These are phyloP conservation scores for Eulithis prunata DNA, from an alignment of 2,888 invertebrate genomes.

Conservation along the genomic window DNA sequence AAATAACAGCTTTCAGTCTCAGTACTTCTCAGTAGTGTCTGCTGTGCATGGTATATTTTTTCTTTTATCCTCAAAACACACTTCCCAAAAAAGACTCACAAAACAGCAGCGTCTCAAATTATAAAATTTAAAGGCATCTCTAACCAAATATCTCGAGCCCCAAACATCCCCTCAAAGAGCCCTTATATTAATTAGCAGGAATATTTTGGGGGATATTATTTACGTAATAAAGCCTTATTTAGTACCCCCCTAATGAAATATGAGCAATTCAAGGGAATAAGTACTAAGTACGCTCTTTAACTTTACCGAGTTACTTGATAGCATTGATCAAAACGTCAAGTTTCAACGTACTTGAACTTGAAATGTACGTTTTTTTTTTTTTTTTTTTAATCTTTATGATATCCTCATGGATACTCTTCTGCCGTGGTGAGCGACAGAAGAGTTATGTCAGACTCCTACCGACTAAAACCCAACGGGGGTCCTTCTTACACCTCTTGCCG, in stretches of 20 bases:
- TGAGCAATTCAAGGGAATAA: conserved; percentile 76
- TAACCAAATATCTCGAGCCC: conserved; percentile 39
- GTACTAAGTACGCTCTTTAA: conserved; percentile 64
- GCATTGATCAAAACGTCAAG: not conserved
- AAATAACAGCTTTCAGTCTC: no score
- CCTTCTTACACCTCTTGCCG: no score
- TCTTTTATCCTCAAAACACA: not conserved
- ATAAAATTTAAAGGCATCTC: conserved; percentile 29
- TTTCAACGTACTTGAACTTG: no score
- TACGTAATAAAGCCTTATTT: conserved; percentile 82
- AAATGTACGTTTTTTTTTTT: no score
- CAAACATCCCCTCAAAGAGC: conserved; percentile 59
- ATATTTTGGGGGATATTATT: conserved; percentile 82
- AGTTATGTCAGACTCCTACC: no score
- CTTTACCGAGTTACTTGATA: conserved; percentile 46
- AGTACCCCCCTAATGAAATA: conserved; percentile 78
- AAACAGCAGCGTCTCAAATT: conserved; percentile 15
- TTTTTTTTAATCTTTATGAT: no score
- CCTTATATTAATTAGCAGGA: conserved; percentile 81
- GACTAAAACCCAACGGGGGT: no score
- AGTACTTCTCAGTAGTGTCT: no score
- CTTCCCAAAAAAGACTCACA: not conserved
- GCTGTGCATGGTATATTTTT: no score
- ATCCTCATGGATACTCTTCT: no score
- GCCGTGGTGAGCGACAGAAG: no score